Evolutionary conservation across 2,797 vertebrate species (phyloP), one percentile per base, ranked within the genome.

Genomic region (Mycteria americana): DNA sequence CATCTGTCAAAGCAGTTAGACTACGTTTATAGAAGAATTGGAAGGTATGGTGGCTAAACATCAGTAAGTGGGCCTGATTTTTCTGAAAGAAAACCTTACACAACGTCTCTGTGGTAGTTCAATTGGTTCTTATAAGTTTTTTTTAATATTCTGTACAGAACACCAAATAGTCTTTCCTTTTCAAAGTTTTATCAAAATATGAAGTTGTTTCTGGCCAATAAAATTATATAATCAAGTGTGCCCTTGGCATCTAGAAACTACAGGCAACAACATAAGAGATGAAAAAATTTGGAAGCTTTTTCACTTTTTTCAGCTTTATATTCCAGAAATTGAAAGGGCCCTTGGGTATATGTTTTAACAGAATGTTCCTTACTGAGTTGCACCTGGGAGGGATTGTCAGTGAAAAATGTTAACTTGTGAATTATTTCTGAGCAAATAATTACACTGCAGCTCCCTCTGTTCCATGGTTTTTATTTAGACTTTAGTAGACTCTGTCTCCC

Each of bases 381-480:
- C 56, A 85, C 64, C 74, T 92, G 77, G 63, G 84, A 97, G 30
- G 35, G 37, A 78, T 23, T 93, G 68, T 91, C 35, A 63, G 70
- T 81, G 48, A 94, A 96, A 95, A 96, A 95, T 79, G 21, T 93
- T 96, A 92, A 89, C 53, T 95, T 95, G 82, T 93, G 70, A 95
- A 91, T 92, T 96, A 95, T 96, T 96, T 92, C 60, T 90, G 50
- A 94, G 75, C 59, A 92, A 92, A 94, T 94, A 89, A 79, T 94
- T 88, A 94, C 39, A 80, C 48, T n/a, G 80, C 64, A 95, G 54
- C n/a, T 91, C 13, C 22, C 63, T 93, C 72, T 92, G 73, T 85
- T 85, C 77, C 3, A 27, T 14, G 4, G 7, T 43, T 87, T 78
- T 92, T 85, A 65, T 91, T 95, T 73, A 78, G n/a, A 65, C 85